These are phyloP conservation scores for Labroides dimidiatus DNA, from an alignment of 2,797 vertebrate species.

Conservation along the genomic window DNA sequence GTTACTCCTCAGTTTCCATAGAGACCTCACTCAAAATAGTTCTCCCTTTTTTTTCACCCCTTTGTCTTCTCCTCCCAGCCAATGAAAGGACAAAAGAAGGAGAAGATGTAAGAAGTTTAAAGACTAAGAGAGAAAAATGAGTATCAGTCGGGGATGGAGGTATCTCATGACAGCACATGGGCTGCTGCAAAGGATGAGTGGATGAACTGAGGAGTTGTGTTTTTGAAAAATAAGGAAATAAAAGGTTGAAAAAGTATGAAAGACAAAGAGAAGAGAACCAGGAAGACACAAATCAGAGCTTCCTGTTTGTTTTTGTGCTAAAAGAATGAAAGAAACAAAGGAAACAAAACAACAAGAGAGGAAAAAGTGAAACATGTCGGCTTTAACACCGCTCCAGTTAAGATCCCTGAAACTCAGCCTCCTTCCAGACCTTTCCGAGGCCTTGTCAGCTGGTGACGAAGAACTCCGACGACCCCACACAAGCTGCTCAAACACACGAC, in stretches of 20 bases:
- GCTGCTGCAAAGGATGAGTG: not conserved
- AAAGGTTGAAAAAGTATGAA: not conserved
- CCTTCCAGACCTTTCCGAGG: conserved; percentile 34
- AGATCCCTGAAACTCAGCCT: not conserved
- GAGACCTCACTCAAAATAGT: conserved; percentile 62
- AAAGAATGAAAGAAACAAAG: not conserved
- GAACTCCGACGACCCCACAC: not conserved
- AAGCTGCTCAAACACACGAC: conserved; percentile 2
- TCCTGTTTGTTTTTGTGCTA: not conserved
- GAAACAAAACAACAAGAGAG: not conserved
- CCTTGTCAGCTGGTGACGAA: conserved; percentile 15
- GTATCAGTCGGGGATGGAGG: not conserved
- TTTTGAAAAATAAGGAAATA: not conserved
- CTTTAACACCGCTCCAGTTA: not conserved
- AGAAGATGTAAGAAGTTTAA: conserved; percentile 17
- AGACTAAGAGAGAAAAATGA: not conserved
- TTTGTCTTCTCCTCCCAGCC: conserved; percentile 16
- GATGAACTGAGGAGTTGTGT: no score
- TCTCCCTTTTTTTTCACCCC: not conserved
- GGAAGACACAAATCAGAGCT: not conserved
- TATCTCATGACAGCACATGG: not conserved
- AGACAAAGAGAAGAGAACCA: not conserved
- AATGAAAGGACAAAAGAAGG: conserved; percentile 36
- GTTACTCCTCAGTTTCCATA: conserved; percentile 61
- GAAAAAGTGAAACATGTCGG: not conserved